Percentiles rank a stretch among this genome's conserved stretches.
Evolutionary conservation across 2,113 vertebrate species (phyloP).

Genomic region (Rafetus swinhoei): DNA sequence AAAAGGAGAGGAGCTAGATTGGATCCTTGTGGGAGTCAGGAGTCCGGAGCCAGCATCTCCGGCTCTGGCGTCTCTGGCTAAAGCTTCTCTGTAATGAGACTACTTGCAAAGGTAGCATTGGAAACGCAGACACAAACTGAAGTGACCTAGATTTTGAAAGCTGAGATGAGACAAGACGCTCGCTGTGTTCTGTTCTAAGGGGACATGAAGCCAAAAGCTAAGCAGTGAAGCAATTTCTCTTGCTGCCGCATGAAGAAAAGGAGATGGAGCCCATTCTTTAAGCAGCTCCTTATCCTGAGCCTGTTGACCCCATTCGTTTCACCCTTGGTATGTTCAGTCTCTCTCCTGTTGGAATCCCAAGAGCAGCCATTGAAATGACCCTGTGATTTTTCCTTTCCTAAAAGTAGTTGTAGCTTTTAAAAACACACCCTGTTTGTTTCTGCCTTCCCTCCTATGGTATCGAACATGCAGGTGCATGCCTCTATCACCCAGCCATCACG

Average conservation of each 20-base stretch:
- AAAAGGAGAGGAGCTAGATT: too few relatives aligned
- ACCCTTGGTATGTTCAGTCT: not conserved
- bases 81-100: not conserved
- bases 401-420: not conserved
- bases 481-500: not conserved
- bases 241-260: not conserved
- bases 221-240: conserved; percentile 9
- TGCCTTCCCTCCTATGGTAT: not conserved
- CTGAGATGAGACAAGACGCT: conserved; percentile 1
- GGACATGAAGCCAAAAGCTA: conserved; percentile 3
- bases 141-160: conserved; percentile 23
- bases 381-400: not conserved
- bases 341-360: not conserved
- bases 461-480: not conserved
- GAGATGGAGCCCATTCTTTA: not conserved
- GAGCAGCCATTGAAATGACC: not conserved
- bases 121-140: not conserved
- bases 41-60: too few relatives aligned
- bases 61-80: too few relatives aligned
- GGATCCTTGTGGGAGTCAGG: too few relatives aligned
- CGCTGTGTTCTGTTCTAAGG: not conserved
- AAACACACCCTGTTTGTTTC: not conserved
- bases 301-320: not conserved
- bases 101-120: not conserved
- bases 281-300: not conserved